Evolutionary conservation across 1,140 invertebrate genomes (phyloP), one percentile per base, ranked within the genome.

Genomic region (Macrobrachium nipponense): DNA sequence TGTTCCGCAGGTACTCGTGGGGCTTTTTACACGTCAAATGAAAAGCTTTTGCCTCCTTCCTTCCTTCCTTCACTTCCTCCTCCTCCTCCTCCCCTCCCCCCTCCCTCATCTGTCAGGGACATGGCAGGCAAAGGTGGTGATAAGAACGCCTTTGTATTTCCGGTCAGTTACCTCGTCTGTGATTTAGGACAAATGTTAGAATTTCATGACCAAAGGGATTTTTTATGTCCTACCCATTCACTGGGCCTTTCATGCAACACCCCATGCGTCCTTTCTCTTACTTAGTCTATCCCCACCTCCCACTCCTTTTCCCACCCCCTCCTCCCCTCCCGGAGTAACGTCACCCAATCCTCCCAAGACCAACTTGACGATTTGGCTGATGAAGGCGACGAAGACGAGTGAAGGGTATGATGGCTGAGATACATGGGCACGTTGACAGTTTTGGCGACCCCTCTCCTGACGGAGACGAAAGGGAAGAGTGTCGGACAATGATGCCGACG

Each of bases 191-290:
- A 36, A 36, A 36, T 36, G 27, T 4, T 2, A 36, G 4, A 4
- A 36, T 36, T 36, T 2, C 27, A 36, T 36, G 27, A 36, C 27
- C 27, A 36, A 36, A 36, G 27, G 27, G 27, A 4, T 36, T 36
- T 36, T 36, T 36, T 36, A 36, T 36, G 4, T 36, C 27, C 27
- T 36, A 36, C 27, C 27, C 27, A 36, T 36, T 36, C 79, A 59
- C 79, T 15, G 59, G 36, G 61, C 58, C 85, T 59, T 51, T 76
- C n/a, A 44, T 44, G 20, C 27, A 20, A n/a, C 66, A 12, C 51
- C 14, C 70, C 68, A 36, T 51, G 15, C 78, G n/a, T 18, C 66
- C 64, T 43, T 27, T 82, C 80, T 70, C 80, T 70, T 43, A 36
- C 18, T 18, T 75, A n/a, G 23, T 27, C 18, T 62, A 3, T 72